These are phyloP conservation scores for Orthosia gothica DNA, from an alignment of 2,888 invertebrate species.

Conservation along the genomic window DNA sequence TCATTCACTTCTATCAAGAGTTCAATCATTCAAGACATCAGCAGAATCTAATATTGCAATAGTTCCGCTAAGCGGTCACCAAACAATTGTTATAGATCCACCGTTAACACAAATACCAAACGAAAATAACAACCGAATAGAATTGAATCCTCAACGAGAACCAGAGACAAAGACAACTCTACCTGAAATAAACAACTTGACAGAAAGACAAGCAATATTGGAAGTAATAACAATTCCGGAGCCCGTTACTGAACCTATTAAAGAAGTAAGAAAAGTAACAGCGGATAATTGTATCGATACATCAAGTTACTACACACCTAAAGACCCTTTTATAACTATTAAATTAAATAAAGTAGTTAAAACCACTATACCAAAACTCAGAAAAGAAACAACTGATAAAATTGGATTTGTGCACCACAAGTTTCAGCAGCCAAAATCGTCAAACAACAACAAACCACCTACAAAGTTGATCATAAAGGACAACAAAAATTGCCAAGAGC, in stretches of 20 bases:
- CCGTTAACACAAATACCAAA: conserved; percentile 78
- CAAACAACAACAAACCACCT: conserved; percentile 79
- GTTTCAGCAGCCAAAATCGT: conserved; percentile 64
- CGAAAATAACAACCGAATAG: conserved; percentile 63
- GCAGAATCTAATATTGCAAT: conserved; percentile 88
- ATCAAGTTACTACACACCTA: conserved; percentile 81
- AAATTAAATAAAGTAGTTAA: conserved; percentile 89
- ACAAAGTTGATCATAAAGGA: conserved; percentile 87
- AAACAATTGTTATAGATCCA: conserved; percentile 90
- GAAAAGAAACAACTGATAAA: conserved; percentile 83
- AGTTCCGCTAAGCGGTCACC: conserved; percentile 89
- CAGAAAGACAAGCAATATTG: conserved; percentile 47
- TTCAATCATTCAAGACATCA: conserved; percentile 88
- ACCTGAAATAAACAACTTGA: conserved; percentile 52
- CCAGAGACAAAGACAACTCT: conserved; percentile 43
- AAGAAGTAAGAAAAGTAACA: conserved; percentile 65
- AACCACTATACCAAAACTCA: conserved; percentile 86
- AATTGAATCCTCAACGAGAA: conserved; percentile 51
- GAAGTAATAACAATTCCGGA: conserved; percentile 57
- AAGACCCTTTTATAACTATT: conserved; percentile 88
- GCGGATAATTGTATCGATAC: conserved; percentile 77
- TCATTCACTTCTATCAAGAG: conserved; percentile 84
- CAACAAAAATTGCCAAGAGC: conserved; percentile 73
- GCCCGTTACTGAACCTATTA: conserved; percentile 64
- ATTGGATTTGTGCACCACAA: conserved; percentile 80